Evolutionary conservation across 2,113 vertebrate genomes (phyloP), one percentile per base, ranked within the genome.

Genomic region (Nyctereutes procyonoides): DNA sequence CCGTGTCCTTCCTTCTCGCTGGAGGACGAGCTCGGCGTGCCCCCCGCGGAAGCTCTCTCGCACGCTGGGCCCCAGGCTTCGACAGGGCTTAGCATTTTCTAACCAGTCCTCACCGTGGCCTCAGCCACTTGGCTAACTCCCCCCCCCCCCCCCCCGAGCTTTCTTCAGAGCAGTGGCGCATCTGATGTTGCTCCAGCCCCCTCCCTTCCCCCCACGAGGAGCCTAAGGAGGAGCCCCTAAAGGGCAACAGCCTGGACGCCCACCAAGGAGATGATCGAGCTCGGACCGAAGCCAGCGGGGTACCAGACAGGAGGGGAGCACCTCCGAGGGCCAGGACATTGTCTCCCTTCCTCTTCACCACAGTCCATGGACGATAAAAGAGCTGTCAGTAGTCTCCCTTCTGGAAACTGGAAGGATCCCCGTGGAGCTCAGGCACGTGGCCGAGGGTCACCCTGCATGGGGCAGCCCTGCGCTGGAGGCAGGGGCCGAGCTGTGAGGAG

Each of bases 1-100:
- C 86, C 0, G 2, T 69, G 88, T 69, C 16, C 92, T 95, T 71
- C 88, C 96, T 90, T 73, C 95, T 97, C 67, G 84, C 5, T 8
- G 32, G 79, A 51, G 65, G 95, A 86, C 67, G 71, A 28, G 3
- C 53, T 43, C 90, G 0, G 77, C 71, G 17, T 0, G n/a, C n/a
- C n/a, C n/a, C n/a, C n/a, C n/a, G n/a, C n/a, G n/a, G n/a, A n/a
- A n/a, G n/a, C n/a, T n/a, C n/a, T n/a, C n/a, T 67, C 60, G 6
- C 14, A 19, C 28, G 56, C 3, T 15, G 55, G 24, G 67, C 10
- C 83, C 1, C 26, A 11, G 76, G 8, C 20, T 8, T 38, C 11
- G 43, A 62, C 84, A 80, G 90, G 69, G 93, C 71, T 84, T 38
- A 9, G n/a, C 26, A n/a, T 48, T 82, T 74, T 79, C 51, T 56